Conservation (phyloP, 2,113 vertebrate species). For the Eretmochelys imbricata region DNA sequence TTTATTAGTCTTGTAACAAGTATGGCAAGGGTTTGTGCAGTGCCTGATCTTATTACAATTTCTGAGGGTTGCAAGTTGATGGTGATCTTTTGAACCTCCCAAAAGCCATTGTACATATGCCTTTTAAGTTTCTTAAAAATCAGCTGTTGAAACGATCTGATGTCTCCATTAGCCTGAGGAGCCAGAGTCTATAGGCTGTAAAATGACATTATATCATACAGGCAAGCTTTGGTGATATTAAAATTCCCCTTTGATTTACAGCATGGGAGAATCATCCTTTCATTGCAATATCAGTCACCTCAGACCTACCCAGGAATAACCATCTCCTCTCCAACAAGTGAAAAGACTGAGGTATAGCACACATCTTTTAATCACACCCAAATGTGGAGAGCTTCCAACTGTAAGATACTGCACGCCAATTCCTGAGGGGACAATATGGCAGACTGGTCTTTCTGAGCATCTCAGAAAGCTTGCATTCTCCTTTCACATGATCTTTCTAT, state of each 20-base stretch:
- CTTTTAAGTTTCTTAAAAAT: not conserved
- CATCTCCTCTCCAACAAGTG: fast-evolving
- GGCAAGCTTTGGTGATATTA: not conserved
- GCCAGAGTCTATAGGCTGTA: not conserved
- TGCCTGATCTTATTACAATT: not conserved
- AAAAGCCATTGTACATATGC: not conserved
- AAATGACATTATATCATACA: not conserved
- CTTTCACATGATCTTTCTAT: not conserved
- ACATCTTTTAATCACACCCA: fast-evolving
- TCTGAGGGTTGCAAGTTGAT: not conserved
- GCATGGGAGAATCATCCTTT: not conserved
- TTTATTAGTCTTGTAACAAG: not conserved
- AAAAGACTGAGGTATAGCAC: not conserved
- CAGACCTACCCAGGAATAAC: fast-evolving
- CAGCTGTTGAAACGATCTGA: not conserved
- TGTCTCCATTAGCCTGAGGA: not conserved
- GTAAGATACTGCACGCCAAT: not conserved
- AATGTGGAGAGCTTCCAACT: not conserved
- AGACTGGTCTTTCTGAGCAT: not conserved
- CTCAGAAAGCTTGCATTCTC: not conserved
- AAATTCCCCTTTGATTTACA: not conserved
- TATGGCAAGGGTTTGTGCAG: not conserved
- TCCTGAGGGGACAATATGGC: not conserved
- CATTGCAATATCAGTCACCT: not conserved
- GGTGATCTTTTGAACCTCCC: not conserved